These are phyloP conservation scores for Tetraodon nigroviridis DNA, from an alignment of 2,113 vertebrate species.

Conservation along the genomic window DNA sequence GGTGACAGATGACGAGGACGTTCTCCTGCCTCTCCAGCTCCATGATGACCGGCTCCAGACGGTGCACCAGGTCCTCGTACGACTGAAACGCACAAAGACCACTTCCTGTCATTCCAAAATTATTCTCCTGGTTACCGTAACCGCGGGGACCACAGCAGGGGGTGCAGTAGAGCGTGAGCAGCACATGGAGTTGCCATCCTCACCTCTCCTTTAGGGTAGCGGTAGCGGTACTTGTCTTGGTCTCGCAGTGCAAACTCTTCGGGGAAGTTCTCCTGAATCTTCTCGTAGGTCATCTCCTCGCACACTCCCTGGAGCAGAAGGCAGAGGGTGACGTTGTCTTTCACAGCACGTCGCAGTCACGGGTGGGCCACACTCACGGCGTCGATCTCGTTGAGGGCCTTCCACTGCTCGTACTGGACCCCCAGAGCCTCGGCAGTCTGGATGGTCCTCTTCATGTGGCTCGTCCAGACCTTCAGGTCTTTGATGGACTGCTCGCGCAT, in stretches of 20 bases:
- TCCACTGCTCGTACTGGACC: constrained; percentile 90
- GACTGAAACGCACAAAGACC: constrained; percentile 68
- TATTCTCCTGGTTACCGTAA: neutral
- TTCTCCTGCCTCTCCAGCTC: constrained; percentile 93
- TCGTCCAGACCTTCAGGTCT: constrained; percentile 91
- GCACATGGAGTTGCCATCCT: constrained; percentile 7
- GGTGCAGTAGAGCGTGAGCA: neutral
- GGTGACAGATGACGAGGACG: constrained; percentile 86
- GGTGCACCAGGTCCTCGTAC: constrained; percentile 90
- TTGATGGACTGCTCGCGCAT: constrained; percentile 78
- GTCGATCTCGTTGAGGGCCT: constrained; percentile 91
- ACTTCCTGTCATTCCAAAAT: too few species aligned
- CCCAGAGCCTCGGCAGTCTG: constrained; percentile 85
- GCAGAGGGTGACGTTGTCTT: neutral
- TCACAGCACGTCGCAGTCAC: neutral
- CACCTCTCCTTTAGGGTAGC: constrained; percentile 92
- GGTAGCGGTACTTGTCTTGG: constrained; percentile 91
- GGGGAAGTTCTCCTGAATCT: constrained; percentile 83
- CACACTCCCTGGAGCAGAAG: constrained; percentile 81
- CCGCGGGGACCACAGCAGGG: neutral
- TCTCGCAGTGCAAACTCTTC: constrained; percentile 89
- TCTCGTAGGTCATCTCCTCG: constrained; percentile 91
- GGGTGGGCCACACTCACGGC: constrained; percentile 74
- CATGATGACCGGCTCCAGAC: constrained; percentile 92
- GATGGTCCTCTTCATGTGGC: constrained; percentile 90